Percentiles rank a stretch among this genome's conserved stretches.
Conservation (phyloP, 1,140 invertebrate genomes). For the Vollenhovia emeryi region DNA sequence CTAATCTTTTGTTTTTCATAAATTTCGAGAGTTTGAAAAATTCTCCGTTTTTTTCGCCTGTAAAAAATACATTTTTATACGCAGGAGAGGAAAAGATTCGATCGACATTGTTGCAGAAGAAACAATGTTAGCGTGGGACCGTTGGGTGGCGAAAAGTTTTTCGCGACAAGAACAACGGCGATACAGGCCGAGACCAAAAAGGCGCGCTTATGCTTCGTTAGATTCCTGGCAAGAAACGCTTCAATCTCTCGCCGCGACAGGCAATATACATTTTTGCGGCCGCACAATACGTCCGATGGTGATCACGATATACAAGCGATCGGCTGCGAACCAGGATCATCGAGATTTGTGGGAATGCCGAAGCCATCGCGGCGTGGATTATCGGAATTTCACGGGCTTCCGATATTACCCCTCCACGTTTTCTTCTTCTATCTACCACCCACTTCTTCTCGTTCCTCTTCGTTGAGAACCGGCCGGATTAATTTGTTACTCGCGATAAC, state of each 20-base stretch:
- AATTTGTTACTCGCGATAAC: constrained; percentile 33
- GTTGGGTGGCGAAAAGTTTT: constrained; percentile 52
- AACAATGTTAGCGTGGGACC: constrained; percentile 46
- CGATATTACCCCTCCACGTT: not conserved
- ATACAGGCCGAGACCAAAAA: constrained; percentile 38
- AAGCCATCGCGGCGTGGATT: constrained; percentile 40
- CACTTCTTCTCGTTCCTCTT: constrained; percentile 10
- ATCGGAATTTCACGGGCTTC: constrained; percentile 57
- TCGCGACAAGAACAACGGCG: constrained; percentile 45
- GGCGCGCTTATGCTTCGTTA: constrained; percentile 54
- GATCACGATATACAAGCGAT: constrained; percentile 50
- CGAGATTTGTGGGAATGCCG: constrained; percentile 58
- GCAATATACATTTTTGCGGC: constrained; percentile 57
- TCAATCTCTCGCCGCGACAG: constrained; percentile 51
- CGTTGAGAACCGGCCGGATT: not conserved
- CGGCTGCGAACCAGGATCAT: constrained; percentile 34
- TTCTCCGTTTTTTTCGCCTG: not conserved
- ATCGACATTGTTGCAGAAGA: constrained; percentile 11
- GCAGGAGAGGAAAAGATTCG: not conserved
- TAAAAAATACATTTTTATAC: not conserved
- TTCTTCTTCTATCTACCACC: constrained; percentile 18
- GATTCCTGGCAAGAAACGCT: constrained; percentile 42
- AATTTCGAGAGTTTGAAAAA: not conserved
- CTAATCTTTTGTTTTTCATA: not conserved
- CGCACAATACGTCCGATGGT: constrained; percentile 45